Evolutionary conservation across 2,797 vertebrate genomes (phyloP).

Genomic region (Liasis olivaceus): DNA sequence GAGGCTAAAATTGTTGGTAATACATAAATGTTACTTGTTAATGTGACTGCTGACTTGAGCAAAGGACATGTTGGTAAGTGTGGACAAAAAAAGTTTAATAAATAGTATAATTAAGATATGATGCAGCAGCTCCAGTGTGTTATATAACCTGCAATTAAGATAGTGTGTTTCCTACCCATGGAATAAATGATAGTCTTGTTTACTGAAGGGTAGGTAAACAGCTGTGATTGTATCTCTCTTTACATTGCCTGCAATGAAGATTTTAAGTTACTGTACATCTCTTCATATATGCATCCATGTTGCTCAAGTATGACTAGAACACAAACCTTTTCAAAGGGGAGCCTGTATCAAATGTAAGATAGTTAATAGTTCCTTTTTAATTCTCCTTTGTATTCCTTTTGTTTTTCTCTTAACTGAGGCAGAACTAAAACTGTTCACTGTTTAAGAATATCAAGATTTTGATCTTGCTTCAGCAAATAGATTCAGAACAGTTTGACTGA

Average conservation of each 20-base stretch:
- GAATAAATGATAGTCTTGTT: constrained; percentile 15
- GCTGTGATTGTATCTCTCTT: background rate
- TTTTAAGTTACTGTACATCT: background rate
- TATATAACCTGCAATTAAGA: constrained; percentile 49
- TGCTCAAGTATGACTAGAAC: constrained; percentile 35
- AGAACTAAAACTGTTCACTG: constrained; percentile 13
- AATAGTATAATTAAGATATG: constrained; percentile 24
- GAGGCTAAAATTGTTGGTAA: constrained; percentile 57
- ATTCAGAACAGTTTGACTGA: constrained; percentile 34
- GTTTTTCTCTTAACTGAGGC: constrained; percentile 8
- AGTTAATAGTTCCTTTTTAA: constrained; percentile 22
- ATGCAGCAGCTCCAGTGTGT: constrained; percentile 34
- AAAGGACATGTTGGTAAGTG: constrained; percentile 32
- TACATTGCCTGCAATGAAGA: constrained; percentile 1
- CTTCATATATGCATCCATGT: background rate
- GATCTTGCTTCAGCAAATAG: constrained; percentile 40
- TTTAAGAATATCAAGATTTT: constrained; percentile 23
- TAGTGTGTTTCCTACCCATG: constrained; percentile 13
- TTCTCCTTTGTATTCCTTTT: constrained; percentile 65
- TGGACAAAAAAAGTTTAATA: constrained; percentile 8
- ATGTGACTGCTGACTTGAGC: constrained; percentile 37
- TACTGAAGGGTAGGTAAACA: background rate
- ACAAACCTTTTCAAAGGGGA: background rate
- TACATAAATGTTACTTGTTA: constrained; percentile 54
- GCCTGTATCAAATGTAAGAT: constrained; percentile 11